phyloP scores from a whole-genome alignment of 2,888 invertebrate genomes.

The Caenorhabditis wallacei region DNA sequence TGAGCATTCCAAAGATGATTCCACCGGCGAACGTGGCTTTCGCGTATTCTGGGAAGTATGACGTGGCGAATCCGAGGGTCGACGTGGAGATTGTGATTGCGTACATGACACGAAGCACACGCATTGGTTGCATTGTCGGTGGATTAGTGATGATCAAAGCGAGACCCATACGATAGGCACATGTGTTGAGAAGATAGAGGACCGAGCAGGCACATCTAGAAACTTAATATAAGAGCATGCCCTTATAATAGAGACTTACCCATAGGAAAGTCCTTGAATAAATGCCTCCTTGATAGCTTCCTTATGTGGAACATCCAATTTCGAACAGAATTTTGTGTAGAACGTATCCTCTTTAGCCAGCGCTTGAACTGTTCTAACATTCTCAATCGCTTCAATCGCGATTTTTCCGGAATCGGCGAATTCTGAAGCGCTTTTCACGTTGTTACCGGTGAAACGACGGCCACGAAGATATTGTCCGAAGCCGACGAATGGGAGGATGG shows the following conservation, averaged over 20 bases:
- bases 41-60: constrained; percentile 83
- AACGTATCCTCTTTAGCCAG: constrained; percentile 84
- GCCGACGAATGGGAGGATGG: constrained; percentile 83
- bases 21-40: constrained; percentile 83
- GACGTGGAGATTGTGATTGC: constrained; percentile 79
- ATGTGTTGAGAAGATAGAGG: constrained; percentile 83
- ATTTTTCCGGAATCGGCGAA: constrained; percentile 76
- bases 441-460: constrained; percentile 83
- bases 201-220: constrained; percentile 81
- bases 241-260: constrained; percentile 38
- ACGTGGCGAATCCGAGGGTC: constrained; percentile 84
- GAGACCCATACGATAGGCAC: constrained; percentile 83
- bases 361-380: constrained; percentile 84
- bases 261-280: constrained; percentile 75
- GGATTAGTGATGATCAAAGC: constrained; percentile 82
- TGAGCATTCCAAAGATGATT: constrained; percentile 84
- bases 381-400: constrained; percentile 84
- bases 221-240: background rate
- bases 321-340: constrained; percentile 77
- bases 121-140: constrained; percentile 61
- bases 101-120: constrained; percentile 75
- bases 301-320: constrained; percentile 72
- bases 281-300: constrained; percentile 74
- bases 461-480: constrained; percentile 72
- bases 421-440: constrained; percentile 80